Percentiles rank a stretch among this genome's conserved stretches.
Evolutionary conservation across 1,140 invertebrate species (phyloP).

Genomic region (Neomicropteryx cornuta): DNA sequence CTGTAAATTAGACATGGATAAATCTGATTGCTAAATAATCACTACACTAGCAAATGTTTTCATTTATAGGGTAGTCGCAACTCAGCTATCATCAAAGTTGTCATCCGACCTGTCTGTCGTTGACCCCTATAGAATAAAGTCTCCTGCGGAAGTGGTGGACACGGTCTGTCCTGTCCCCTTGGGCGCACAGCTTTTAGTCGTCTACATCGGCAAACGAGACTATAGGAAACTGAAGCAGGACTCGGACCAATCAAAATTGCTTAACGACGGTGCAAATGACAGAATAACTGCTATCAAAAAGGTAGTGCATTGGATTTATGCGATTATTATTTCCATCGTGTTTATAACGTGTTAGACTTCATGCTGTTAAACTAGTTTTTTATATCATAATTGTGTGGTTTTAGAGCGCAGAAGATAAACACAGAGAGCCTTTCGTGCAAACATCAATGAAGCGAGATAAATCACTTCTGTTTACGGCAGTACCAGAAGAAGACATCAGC

Average conservation of each 20-base stretch:
- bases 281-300: constrained; percentile 29
- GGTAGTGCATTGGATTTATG: constrained; percentile 15
- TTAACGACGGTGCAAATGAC: constrained; percentile 25
- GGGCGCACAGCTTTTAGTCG: constrained; percentile 65
- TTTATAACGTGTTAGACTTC: neutral
- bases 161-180: constrained; percentile 59
- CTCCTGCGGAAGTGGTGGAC: constrained; percentile 54
- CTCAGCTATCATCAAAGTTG: constrained; percentile 58
- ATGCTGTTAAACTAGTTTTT: neutral
- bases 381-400: no score
- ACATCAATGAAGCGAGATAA: constrained; percentile 59
- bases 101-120: constrained; percentile 68
- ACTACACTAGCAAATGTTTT: no score
- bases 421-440: constrained; percentile 25
- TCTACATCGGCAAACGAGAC: constrained; percentile 56
- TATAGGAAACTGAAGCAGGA: constrained; percentile 41
- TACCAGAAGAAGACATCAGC: constrained; percentile 58
- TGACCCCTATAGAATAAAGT: constrained; percentile 70
- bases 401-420: constrained; percentile 31
- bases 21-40: no score
- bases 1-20: no score
- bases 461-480: constrained; percentile 63
- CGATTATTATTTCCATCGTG: no score
- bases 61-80: constrained; percentile 63
- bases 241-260: constrained; percentile 26